Base-by-base conservation (phyloP, 2,888 invertebrate species). In the Notodonta ziczac region DNA sequence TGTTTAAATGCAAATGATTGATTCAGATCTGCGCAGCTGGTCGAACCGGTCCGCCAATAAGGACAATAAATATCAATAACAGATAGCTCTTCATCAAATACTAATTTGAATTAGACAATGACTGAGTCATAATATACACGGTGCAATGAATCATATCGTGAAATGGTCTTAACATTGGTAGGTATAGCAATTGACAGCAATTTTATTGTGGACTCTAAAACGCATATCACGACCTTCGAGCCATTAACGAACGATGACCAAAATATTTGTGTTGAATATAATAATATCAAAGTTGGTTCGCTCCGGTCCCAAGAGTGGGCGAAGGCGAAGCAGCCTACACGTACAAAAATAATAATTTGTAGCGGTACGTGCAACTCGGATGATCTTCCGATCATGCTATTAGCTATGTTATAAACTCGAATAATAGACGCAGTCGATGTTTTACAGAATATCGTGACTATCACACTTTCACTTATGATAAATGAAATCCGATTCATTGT, bases 391-490 rank as follows among this genome's bases (percentile, higher is more conserved):
- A 65, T 70, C 55, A 64, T 52, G 58, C 16, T 52, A 51, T 56
- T 56, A 56, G 59, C 59, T 69, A 66, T 62, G 68, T 57, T 65
- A 70, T 73, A 58, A 67, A 65, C 68, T 68, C 65, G 66, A 65
- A 69, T 62, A 75, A 72, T 63, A 63, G 65, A 68, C 65, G 14
- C 57, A 72, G 63, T 74, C 67, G 70, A 67, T 67, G 64, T 62
- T 72, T 67, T 56, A 61, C 44, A 67, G 65, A 72, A 74, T 65
- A 74, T 66, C 67, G 71, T 69, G 73, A 76, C 69, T 69, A 42
- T 63, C 70, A 63, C 67, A 75, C 83, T 83, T 83, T 83, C 83
- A 76, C 81, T 74, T 60, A 70, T 70, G 78, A 80, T 75, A 74
- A 70, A 80, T 74, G 63, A 62, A 76, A 74, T 73, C 63, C 42